Conservation (phyloP, 2,113 vertebrate species). For the Rostratula benghalensis region DNA sequence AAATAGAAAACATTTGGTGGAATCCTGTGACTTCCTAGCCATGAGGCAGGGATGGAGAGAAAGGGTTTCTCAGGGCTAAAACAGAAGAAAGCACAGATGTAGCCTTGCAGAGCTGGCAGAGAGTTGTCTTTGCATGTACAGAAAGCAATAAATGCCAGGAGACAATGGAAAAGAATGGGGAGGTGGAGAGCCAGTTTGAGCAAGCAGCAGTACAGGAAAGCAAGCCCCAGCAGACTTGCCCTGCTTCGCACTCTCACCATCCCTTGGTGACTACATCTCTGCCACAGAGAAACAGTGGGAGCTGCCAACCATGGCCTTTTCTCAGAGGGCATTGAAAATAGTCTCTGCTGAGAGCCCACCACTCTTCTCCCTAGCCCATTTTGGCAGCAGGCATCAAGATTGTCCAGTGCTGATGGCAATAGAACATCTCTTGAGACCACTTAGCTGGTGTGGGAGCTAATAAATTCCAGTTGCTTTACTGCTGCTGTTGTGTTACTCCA, state of each 20-base stretch:
- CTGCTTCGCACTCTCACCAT: background rate
- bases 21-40: background rate
- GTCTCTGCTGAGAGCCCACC: rapidly evolving
- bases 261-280: background rate
- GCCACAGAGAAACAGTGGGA: background rate
- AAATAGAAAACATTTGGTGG: background rate
- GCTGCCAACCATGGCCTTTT: background rate
- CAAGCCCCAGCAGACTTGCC: background rate
- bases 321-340: background rate
- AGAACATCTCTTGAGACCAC: background rate
- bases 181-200: background rate
- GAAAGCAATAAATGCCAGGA: background rate
- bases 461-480: background rate
- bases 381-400: background rate
- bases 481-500: background rate
- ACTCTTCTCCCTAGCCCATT: background rate
- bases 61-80: background rate
- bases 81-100: background rate
- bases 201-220: background rate
- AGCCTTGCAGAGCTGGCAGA: background rate
- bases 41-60: background rate
- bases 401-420: background rate
- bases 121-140: background rate
- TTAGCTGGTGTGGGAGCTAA: background rate
- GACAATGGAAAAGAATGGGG: background rate